Base-by-base conservation (phyloP, 2,113 vertebrate genomes). In the Lasiurus cinereus region DNA sequence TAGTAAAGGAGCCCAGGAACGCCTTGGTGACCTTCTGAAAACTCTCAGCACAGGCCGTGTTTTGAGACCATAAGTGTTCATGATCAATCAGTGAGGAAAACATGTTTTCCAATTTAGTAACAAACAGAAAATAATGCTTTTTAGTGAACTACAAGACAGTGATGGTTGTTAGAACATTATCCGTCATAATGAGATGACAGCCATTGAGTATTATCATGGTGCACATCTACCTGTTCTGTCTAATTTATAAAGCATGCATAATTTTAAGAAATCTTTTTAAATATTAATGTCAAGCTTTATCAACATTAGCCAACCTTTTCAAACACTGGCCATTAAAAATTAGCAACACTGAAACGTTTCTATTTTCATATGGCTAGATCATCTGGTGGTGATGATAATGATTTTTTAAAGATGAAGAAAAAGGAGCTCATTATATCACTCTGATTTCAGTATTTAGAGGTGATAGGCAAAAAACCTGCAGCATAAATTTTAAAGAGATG, bases 211-310 rank as follows among this genome's bases (percentile, higher is more conserved):
- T 22, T 72, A 36, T 31, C 29, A 11, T 9, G 31, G 21, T 3
- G 6, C 9, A 33, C 6, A 46, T 82, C 70, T 0, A 48, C 13
- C 29, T 21, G 31, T 14, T 14, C 31, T 67, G 10, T 18, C 70
- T 82, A 24, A 31, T 36, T 62, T 64, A 78, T 79, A 78, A 72
- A 5, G 15, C 52, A 67, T 1, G 6, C 8, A 29, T 29, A 48
- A 83, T 43, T 29, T 43, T 24, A 31, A 22, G 72, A 78, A 43
- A 82, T 79, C 36, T 83, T 93, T 15, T 62, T 54, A 70, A 87
- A 54, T 59, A 43, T 22, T 27, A 39, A 6, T 13, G 31, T n/a
- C 8, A 74, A 43, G 6, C 29, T 88, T 78, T 31, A 29, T 36
- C 36, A 50, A 48, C 27, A 10, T 8, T 8, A 14, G 6, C 79